A percentile compares a stretch with the other conserved stretches of the same genome.
Evolutionary conservation across 2,797 vertebrate genomes (phyloP).

Genomic region (Pseudotriccus pelzelni): DNA sequence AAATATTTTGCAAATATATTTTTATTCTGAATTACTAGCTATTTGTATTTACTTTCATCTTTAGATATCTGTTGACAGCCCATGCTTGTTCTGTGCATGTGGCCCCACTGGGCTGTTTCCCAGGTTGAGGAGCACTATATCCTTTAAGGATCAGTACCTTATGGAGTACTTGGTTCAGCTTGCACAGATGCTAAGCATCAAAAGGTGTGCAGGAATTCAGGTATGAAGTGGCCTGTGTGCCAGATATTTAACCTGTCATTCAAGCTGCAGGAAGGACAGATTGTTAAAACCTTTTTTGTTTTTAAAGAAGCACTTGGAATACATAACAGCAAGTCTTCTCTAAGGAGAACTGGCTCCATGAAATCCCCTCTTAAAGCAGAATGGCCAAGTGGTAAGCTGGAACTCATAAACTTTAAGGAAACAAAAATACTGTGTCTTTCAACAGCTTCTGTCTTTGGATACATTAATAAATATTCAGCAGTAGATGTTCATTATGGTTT

Average conservation of each 20-base stretch:
- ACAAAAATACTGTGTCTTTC: not conserved
- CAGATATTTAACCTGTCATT: not conserved
- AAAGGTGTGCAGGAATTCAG: not conserved
- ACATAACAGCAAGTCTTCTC: not conserved
- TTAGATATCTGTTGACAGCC: not conserved
- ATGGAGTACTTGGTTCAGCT: not conserved
- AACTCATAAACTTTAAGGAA: not conserved
- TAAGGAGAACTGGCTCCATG: not conserved
- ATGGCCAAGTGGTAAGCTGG: not conserved
- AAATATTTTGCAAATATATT: not conserved
- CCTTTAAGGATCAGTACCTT: not conserved
- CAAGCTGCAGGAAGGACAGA: not conserved
- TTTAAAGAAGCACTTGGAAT: not conserved
- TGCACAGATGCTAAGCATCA: not conserved
- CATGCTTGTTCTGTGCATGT: not conserved
- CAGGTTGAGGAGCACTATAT: not conserved
- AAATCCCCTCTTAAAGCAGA: not conserved
- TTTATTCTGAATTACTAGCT: not conserved
- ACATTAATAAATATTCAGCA: not conserved
- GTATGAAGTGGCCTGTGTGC: not conserved
- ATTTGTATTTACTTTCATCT: not conserved
- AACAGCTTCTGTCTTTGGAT: not conserved
- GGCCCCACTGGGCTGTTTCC: not conserved
- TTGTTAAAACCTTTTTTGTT: not conserved
- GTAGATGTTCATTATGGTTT: not conserved